Conservation (phyloP, 2,113 vertebrate species). For the Corydoras maculifer region DNA sequence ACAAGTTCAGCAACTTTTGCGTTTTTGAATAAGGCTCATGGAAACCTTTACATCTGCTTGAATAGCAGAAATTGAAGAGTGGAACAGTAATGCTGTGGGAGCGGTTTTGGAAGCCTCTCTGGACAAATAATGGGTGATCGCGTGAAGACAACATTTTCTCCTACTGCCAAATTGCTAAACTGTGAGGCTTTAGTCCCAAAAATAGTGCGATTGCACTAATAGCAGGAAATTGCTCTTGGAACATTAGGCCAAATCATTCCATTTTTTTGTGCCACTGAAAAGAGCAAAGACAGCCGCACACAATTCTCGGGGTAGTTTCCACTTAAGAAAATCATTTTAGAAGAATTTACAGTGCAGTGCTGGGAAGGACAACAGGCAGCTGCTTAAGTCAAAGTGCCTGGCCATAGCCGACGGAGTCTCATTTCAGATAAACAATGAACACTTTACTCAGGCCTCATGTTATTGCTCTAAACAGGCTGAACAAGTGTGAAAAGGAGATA, state of each 20-base stretch:
- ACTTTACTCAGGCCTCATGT: conserved; percentile 57
- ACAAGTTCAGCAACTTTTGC: conserved; percentile 49
- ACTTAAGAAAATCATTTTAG: conserved; percentile 62
- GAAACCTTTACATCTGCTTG: conserved; percentile 41
- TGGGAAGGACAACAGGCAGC: conserved; percentile 50
- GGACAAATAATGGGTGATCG: conserved; percentile 33
- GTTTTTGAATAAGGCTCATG: conserved; percentile 40
- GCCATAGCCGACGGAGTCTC: conserved; percentile 49
- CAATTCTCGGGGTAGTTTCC: conserved; percentile 57
- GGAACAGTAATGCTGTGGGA: conserved; percentile 31
- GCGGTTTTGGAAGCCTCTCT: conserved; percentile 39
- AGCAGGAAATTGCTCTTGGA: conserved; percentile 62
- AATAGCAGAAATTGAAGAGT: conserved; percentile 17
- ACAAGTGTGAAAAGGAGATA: conserved; percentile 61
- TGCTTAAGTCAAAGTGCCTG: conserved; percentile 46
- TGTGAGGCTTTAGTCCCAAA: conserved; percentile 39
- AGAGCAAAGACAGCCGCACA: conserved; percentile 42
- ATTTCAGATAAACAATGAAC: conserved; percentile 57
- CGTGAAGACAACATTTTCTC: conserved; percentile 52
- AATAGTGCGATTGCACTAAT: conserved; percentile 64
- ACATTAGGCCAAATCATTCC: conserved; percentile 50
- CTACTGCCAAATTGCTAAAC: conserved; percentile 46
- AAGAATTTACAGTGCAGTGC: conserved; percentile 51
- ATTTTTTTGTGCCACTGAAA: conserved; percentile 51
- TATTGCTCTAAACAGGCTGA: conserved; percentile 51